Percentiles rank a stretch among this genome's conserved stretches.
Evolutionary conservation across 2,797 vertebrate genomes (phyloP).

Genomic region (Taeniopygia guttata): DNA sequence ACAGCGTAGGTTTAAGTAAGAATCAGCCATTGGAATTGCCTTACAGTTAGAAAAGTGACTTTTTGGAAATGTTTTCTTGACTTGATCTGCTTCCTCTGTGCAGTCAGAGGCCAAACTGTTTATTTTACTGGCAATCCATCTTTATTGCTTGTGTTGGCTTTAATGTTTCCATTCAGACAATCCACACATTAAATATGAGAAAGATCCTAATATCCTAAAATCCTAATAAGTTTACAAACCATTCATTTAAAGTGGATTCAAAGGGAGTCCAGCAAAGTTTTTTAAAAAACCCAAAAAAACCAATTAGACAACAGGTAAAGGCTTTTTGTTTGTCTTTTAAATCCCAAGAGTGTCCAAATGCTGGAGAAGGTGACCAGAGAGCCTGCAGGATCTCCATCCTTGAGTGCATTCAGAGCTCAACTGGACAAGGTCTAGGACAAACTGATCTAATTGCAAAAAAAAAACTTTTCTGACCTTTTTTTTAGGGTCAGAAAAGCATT

Average conservation of each 20-base stretch:
- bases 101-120: conserved; percentile 44
- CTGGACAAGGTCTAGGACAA: too few species aligned
- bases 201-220: background rate
- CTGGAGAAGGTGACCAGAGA: too few species aligned
- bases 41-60: conserved; percentile 5
- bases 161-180: conserved; percentile 18
- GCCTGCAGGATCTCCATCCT: too few species aligned
- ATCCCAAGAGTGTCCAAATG: too few species aligned
- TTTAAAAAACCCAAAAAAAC: too few species aligned
- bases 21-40: background rate
- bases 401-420: too few species aligned
- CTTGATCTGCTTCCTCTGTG: conserved; percentile 16
- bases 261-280: background rate
- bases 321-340: too few species aligned
- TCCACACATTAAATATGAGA: conserved; percentile 3
- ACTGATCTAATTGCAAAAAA: too few species aligned
- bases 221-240: background rate
- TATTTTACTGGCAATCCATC: conserved; percentile 40
- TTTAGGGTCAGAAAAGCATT: background rate
- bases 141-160: conserved; percentile 40
- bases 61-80: conserved; percentile 41
- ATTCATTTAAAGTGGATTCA: background rate
- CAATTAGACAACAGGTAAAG: too few species aligned
- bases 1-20: background rate
- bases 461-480: too few species aligned